A percentile compares a stretch with the other conserved stretches of the same genome.
These are phyloP conservation scores for Yponomeuta malinellus DNA, from an alignment of 2,888 invertebrate genomes.

Conservation along the genomic window DNA sequence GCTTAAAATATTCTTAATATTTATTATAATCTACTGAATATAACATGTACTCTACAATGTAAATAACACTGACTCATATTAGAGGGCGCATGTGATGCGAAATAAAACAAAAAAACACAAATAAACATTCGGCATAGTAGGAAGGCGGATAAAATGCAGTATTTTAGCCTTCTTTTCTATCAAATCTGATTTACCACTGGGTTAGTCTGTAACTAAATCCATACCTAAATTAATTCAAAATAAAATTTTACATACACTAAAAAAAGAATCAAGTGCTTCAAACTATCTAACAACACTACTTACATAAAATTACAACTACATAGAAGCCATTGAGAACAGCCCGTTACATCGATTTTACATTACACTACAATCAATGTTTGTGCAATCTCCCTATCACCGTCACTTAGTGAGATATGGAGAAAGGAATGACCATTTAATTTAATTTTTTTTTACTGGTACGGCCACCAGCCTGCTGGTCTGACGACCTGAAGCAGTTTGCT, in stretches of 20 bases:
- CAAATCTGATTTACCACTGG: background rate
- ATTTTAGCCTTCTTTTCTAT: background rate
- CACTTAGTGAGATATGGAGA: background rate
- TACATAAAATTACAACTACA: background rate
- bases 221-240: background rate
- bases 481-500: too few species aligned
- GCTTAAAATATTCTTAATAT: background rate
- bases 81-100: conserved; percentile 3
- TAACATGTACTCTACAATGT: background rate
- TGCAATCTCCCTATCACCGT: too few species aligned
- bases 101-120: background rate
- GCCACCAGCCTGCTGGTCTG: too few species aligned
- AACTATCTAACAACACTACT: background rate
- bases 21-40: background rate
- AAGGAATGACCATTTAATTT: background rate
- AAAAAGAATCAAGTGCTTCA: background rate
- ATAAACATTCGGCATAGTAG: background rate
- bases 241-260: background rate
- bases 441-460: too few species aligned
- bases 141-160: background rate
- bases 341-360: background rate
- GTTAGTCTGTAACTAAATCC: background rate
- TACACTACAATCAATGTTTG: background rate
- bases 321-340: background rate
- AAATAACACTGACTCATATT: background rate